Evolutionary conservation across 2,113 vertebrate species (phyloP).

Genomic region (Aspidoscelis tigris): DNA sequence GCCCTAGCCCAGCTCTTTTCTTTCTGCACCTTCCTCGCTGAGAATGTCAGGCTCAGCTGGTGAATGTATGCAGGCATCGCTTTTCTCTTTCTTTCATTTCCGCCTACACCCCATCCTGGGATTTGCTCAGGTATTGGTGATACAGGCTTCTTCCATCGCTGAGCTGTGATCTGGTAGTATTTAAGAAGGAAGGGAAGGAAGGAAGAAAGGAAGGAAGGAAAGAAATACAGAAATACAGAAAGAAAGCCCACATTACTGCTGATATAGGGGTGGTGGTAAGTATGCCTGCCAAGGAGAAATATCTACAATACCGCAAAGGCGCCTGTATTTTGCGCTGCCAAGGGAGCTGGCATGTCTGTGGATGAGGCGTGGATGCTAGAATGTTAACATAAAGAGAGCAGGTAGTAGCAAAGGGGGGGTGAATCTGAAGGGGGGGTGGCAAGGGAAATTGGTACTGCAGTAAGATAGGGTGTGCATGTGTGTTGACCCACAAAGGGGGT

Average conservation of each 20-base stretch:
- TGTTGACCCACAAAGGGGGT: neutral
- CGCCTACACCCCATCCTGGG: neutral
- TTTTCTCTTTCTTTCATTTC: neutral
- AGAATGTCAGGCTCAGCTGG: neutral
- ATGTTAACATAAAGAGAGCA: neutral
- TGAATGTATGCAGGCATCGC: conserved; percentile 12
- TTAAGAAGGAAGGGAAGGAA: neutral
- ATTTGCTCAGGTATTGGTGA: conserved; percentile 8
- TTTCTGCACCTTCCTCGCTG: neutral
- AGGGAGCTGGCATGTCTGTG: neutral
- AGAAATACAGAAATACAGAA: neutral
- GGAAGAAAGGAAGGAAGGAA: neutral
- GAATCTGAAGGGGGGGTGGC: neutral
- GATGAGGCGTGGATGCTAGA: neutral
- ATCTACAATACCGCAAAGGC: conserved; percentile 10
- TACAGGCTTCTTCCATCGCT: neutral
- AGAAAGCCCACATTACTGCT: neutral
- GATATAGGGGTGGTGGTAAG: neutral
- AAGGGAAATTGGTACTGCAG: conserved; percentile 1
- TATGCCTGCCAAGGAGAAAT: neutral
- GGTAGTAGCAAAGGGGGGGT: neutral
- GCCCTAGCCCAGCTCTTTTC: neutral
- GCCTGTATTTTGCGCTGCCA: neutral
- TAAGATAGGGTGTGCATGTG: neutral
- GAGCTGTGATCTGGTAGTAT: neutral